Percentiles rank a stretch among this genome's conserved stretches.
phyloP scores from a whole-genome alignment of 2,113 vertebrate species.

The Crotalus tigris region DNA sequence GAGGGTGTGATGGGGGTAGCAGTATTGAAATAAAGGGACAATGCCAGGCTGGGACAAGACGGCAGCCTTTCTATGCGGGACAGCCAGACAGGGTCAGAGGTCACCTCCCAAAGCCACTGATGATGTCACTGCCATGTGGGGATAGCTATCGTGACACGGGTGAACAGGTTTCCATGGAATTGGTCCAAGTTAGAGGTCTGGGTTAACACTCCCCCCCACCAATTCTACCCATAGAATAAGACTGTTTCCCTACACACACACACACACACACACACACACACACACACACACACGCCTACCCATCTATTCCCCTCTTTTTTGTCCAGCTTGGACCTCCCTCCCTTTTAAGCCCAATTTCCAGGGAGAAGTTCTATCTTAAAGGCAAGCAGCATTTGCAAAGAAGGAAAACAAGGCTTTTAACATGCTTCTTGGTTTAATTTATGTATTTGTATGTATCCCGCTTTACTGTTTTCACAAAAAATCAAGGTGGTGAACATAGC shows the following conservation, averaged over 20 bases:
- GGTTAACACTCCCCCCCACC: background rate
- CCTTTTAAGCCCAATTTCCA: background rate
- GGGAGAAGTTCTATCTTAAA: background rate
- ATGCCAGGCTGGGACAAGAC: conserved; percentile 1
- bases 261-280: too few relatives aligned
- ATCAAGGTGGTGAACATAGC: background rate
- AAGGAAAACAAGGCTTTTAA: background rate
- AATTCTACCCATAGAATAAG: background rate
- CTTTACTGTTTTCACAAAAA: background rate
- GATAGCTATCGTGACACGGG: background rate
- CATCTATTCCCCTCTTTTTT: background rate
- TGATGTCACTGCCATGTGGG: conserved; percentile 11
- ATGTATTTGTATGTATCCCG: background rate
- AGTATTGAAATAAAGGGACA: background rate
- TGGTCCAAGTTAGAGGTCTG: conserved; percentile 1
- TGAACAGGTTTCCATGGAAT: conserved; percentile 2
- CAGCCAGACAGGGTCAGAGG: conserved; percentile 25
- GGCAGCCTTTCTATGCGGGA: conserved; percentile 10
- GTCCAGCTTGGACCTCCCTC: background rate
- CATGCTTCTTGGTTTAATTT: too few relatives aligned
- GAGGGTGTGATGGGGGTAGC: background rate
- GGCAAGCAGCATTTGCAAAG: background rate
- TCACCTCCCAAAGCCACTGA: background rate
- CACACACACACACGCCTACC: background rate
- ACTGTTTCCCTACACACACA: too few relatives aligned